These are phyloP conservation scores for Manacus vitellinus DNA, from an alignment of 2,113 vertebrate genomes.

Conservation along the genomic window DNA sequence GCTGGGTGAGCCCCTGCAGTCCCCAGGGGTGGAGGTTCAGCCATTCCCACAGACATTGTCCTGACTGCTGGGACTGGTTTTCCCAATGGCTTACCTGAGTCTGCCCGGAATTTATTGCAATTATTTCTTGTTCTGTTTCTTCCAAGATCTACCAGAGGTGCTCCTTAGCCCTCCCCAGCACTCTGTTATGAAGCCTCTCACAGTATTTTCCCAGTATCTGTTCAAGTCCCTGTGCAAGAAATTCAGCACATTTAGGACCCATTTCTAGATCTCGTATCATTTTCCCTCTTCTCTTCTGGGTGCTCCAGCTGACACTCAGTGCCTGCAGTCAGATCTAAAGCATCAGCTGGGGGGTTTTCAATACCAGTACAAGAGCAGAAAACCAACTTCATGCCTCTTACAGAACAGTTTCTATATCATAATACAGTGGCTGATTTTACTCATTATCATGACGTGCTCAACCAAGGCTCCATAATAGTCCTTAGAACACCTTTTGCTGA, in stretches of 20 bases:
- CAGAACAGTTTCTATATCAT: background rate
- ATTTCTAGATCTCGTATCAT: background rate
- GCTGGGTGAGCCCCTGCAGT: background rate
- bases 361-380: background rate
- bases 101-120: background rate
- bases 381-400: background rate
- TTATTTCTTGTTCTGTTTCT: background rate
- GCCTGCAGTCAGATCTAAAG: background rate
- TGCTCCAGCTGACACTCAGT: background rate
- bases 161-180: background rate
- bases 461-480: background rate
- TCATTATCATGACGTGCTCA: background rate
- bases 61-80: background rate
- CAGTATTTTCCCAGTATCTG: background rate
- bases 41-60: background rate
- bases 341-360: background rate
- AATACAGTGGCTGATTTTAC: background rate
- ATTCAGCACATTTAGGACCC: background rate
- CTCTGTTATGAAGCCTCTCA: background rate
- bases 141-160: background rate
- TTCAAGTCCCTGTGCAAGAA: background rate
- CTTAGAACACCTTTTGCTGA: background rate
- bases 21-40: background rate
- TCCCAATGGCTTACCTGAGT: background rate
- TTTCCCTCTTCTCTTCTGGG: background rate